These are phyloP conservation scores for Bothrops jararaca DNA, from an alignment of 2,113 vertebrate species.

Conservation along the genomic window DNA sequence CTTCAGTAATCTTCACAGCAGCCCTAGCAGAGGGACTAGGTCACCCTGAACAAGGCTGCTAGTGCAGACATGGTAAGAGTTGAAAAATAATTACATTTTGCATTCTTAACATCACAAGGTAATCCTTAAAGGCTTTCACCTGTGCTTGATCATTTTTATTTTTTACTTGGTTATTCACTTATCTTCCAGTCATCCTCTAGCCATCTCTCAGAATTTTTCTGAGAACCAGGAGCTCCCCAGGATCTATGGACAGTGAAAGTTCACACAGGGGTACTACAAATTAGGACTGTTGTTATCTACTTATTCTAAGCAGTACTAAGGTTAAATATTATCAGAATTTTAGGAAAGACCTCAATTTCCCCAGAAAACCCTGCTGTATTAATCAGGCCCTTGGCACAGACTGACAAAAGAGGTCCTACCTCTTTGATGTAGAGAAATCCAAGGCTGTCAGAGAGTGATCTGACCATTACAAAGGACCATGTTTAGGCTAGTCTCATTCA, in stretches of 20 bases:
- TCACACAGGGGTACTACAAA: neutral
- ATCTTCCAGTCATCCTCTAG: neutral
- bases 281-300: neutral
- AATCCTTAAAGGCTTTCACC: neutral
- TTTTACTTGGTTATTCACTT: neutral
- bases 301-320: neutral
- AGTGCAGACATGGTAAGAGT: neutral
- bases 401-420: neutral
- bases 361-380: neutral
- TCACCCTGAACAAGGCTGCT: neutral
- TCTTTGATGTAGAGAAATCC: neutral
- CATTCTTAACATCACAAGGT: neutral
- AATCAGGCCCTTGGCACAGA: neutral
- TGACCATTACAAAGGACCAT: neutral
- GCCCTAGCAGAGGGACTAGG: neutral
- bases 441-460: neutral
- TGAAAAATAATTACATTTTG: neutral
- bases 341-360: neutral
- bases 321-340: neutral
- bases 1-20: neutral
- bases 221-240: neutral
- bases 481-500: neutral
- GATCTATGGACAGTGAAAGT: neutral
- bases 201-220: neutral
- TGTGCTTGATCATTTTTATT: neutral